Conservation (phyloP, 2,113 vertebrate genomes). For the Erythrocercus mccallii region DNA sequence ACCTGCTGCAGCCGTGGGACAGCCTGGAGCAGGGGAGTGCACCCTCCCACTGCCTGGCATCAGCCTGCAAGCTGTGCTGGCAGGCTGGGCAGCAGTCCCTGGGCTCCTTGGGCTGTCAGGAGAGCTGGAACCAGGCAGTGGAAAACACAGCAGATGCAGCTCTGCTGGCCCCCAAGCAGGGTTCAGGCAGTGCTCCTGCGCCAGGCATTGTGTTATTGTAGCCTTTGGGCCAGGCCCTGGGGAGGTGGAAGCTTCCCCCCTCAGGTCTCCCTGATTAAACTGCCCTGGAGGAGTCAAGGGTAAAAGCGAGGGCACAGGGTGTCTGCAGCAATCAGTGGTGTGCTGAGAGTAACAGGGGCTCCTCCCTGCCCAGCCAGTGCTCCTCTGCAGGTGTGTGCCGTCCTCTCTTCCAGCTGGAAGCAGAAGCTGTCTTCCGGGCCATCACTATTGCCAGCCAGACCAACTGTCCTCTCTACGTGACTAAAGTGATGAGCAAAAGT, state of each 20-base stretch:
- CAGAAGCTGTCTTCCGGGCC: constrained; percentile 95
- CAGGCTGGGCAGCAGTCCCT: neutral
- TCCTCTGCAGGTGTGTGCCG: neutral
- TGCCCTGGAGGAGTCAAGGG: neutral
- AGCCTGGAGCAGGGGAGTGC: neutral
- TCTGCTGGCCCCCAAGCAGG: rapidly evolving
- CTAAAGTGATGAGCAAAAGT: constrained; percentile 98
- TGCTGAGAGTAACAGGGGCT: neutral
- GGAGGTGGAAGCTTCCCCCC: rapidly evolving
- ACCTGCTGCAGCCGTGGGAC: rapidly evolving
- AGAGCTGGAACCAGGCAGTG: neutral
- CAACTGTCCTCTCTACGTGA: constrained; percentile 96
- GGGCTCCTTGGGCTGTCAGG: neutral
- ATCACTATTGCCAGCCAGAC: constrained; percentile 97
- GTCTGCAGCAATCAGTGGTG: neutral
- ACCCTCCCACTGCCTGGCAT: rapidly evolving
- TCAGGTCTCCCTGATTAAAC: neutral
- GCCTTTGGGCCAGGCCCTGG: neutral
- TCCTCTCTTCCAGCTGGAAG: constrained; percentile 84
- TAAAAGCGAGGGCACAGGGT: neutral
- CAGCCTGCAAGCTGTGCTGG: neutral
- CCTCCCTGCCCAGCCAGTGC: neutral
- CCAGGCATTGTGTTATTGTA: neutral
- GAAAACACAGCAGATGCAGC: neutral
- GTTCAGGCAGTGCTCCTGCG: neutral